Evolutionary conservation across 2,797 vertebrate genomes (phyloP).

Genomic region (Lutjanus argentimaculatus): DNA sequence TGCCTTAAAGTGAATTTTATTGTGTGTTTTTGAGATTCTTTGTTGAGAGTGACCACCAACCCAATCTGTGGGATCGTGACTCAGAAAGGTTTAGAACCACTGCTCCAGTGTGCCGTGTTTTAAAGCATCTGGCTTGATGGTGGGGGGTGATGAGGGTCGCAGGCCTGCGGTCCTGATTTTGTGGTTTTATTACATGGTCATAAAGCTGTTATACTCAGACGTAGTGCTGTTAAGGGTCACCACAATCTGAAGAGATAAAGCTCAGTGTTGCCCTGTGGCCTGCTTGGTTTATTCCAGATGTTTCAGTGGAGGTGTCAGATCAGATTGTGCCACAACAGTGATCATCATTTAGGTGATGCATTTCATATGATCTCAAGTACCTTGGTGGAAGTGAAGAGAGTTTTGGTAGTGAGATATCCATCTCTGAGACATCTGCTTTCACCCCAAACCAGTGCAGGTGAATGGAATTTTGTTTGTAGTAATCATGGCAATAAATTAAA

Average conservation of each 20-base stretch:
- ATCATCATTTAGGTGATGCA: neutral
- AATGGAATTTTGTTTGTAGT: neutral
- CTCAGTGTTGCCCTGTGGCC: slow-evolving; percentile 1
- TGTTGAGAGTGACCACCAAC: too few species aligned
- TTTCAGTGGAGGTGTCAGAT: slow-evolving; percentile 40
- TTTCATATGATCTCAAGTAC: neutral
- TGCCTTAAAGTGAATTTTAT: too few species aligned
- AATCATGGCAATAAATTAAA: neutral
- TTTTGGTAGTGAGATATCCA: too few species aligned
- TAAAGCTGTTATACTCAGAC: slow-evolving; percentile 45
- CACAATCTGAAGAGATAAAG: slow-evolving; percentile 28
- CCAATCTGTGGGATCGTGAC: too few species aligned
- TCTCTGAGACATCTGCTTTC: neutral
- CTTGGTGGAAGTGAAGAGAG: neutral
- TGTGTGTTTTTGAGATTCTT: too few species aligned
- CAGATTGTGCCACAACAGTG: neutral
- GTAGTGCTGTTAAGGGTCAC: slow-evolving; percentile 29
- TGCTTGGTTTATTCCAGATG: slow-evolving; percentile 50
- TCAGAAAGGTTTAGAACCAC: too few species aligned
- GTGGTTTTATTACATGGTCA: slow-evolving; percentile 49
- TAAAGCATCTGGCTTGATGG: too few species aligned
- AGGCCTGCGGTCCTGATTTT: slow-evolving; percentile 21
- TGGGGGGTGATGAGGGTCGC: neutral
- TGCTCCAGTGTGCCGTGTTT: too few species aligned
- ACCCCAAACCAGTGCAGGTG: neutral